Evolutionary conservation across 1,140 invertebrate genomes (phyloP).

Genomic region (Delia radicum): DNA sequence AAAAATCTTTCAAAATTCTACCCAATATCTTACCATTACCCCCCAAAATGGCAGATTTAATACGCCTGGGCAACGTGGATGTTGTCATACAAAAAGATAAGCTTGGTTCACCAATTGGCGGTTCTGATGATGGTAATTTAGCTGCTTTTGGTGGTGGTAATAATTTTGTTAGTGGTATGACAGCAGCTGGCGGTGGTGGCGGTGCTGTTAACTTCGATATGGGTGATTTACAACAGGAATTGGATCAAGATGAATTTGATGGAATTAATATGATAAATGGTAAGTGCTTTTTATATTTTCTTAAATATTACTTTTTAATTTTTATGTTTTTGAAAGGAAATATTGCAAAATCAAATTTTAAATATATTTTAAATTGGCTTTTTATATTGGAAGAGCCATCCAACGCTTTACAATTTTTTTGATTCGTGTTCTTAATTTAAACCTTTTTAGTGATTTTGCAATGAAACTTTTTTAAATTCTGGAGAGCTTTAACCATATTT

Average conservation of each 20-base stretch:
- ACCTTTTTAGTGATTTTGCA: too few relatives aligned
- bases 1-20: slow-evolving; percentile 20
- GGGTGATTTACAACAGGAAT: slow-evolving; percentile 67
- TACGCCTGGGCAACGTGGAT: slow-evolving; percentile 64
- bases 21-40: slow-evolving; percentile 24
- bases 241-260: slow-evolving; percentile 78
- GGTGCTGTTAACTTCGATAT: slow-evolving; percentile 63
- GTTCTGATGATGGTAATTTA: slow-evolving; percentile 79
- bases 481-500: too few relatives aligned
- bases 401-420: too few relatives aligned
- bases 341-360: not conserved
- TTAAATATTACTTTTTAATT: not conserved
- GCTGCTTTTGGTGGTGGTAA: slow-evolving; percentile 59
- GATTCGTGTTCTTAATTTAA: too few relatives aligned
- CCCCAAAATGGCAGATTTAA: slow-evolving; percentile 64
- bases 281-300: slow-evolving; percentile 37
- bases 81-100: slow-evolving; percentile 68
- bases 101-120: slow-evolving; percentile 78
- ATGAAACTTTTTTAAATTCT: too few relatives aligned
- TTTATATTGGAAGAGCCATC: too few relatives aligned
- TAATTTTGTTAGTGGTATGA: slow-evolving; percentile 59
- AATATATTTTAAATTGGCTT: not conserved
- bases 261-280: slow-evolving; percentile 66
- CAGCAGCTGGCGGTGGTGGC: slow-evolving; percentile 60
- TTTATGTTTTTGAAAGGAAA: not conserved